Evolutionary conservation across 2,113 vertebrate genomes (phyloP).

Genomic region (Brienomyrus brachyistius): DNA sequence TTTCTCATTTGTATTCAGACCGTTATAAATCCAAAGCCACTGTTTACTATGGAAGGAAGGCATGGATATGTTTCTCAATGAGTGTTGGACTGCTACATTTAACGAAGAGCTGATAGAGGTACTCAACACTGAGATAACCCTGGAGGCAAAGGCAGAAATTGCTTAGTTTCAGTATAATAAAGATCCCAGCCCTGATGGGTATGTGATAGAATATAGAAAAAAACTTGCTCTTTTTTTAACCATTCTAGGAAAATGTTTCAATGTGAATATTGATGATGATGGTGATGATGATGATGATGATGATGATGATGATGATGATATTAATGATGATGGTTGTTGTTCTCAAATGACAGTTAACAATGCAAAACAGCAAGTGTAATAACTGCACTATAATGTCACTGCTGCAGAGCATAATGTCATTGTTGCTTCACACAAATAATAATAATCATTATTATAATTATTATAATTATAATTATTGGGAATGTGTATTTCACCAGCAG

Average conservation of each 20-base stretch:
- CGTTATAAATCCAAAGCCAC: neutral
- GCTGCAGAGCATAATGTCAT: too few relatives aligned
- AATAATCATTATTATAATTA: too few relatives aligned
- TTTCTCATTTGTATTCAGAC: neutral
- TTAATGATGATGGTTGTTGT: neutral
- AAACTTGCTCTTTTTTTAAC: neutral
- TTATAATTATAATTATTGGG: too few relatives aligned
- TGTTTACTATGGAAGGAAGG: neutral
- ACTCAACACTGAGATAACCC: neutral
- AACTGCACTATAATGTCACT: too few relatives aligned
- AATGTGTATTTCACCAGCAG: too few relatives aligned
- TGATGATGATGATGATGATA: neutral
- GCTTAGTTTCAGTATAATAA: neutral
- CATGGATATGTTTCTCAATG: neutral
- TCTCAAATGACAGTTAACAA: too few relatives aligned
- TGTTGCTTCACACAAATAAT: too few relatives aligned
- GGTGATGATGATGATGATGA: neutral
- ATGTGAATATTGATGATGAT: neutral
- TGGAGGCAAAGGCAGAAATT: neutral
- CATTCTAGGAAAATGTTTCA: neutral
- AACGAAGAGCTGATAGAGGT: conserved; percentile 5
- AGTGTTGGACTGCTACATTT: neutral
- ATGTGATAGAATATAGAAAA: neutral
- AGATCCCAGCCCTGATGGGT: neutral
- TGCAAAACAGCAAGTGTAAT: too few relatives aligned